Base-by-base conservation (phyloP, 2,797 vertebrate genomes). In the Oophaga sylvatica region DNA sequence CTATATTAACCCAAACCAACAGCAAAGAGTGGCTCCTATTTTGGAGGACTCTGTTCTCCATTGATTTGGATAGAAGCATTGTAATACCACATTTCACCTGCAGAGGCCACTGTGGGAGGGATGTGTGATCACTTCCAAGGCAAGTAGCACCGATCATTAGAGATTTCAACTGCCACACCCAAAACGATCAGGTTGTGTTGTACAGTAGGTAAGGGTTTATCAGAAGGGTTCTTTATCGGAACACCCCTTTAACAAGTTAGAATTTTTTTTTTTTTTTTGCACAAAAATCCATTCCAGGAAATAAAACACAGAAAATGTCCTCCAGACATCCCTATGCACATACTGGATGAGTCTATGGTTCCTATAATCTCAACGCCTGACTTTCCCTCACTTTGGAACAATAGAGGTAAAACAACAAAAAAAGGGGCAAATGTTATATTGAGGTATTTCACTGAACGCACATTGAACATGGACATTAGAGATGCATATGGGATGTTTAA, bases 371-470 rank as follows among this genome's bases (percentile, higher is more conserved):
- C 20, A 80, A 65, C 19, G 12, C 45, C 20, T 13, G 45, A 22
- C 45, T 48, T 12, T 76, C 35, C 79, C 13, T 19, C 31, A 12
- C 22, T 63, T 19, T 80, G 79, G 60, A 65, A 60, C 60, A 62
- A 62, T 11, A 22, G 12, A 62, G 41, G 57, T 62, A 22, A 79
- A 60, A 60, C 7, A 11, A 59, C 10, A 59, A 79, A 26, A 26
- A 80, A 22, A 80, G 15, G 59, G 79, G 79, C 59, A 65, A 45
- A 45, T 10, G 45, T 41, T 35, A 80, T 60, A 80, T 63, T 80
- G 79, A 80, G 79, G 59, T 80, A 82, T 67, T 80, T 65, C 4
- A 20, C 79, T 80, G 77, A 17, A 20, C 53, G 8, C 60, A 80
- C 79, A 80, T 63, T 80, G 60, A 80, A 80, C 60, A 80, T 63